phyloP scores from a whole-genome alignment of 2,797 vertebrate genomes.

The Cossypha caffra region DNA sequence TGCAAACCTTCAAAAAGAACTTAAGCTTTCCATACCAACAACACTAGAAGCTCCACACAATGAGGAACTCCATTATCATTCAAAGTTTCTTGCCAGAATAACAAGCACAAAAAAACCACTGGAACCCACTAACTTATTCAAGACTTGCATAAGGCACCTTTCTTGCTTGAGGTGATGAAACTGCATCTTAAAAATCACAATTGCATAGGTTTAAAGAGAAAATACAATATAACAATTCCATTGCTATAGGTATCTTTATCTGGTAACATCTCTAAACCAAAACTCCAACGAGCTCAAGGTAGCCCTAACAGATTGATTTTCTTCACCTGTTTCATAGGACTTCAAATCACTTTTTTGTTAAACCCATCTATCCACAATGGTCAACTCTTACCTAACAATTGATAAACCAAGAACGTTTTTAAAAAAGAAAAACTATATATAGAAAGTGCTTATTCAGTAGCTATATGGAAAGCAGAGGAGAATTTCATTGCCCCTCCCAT shows the following conservation, averaged over 20 bases:
- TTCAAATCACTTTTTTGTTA: background rate
- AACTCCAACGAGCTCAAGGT: background rate
- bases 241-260: background rate
- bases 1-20: background rate
- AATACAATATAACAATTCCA: background rate
- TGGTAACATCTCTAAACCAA: background rate
- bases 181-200: background rate
- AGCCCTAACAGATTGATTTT: background rate
- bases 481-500: background rate
- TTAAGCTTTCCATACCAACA: background rate
- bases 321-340: background rate
- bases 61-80: background rate
- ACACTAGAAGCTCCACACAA: background rate
- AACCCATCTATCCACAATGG: background rate
- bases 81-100: background rate
- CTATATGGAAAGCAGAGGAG: background rate
- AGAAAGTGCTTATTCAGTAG: background rate
- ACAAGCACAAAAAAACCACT: background rate
- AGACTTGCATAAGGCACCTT: background rate
- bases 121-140: background rate
- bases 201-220: background rate
- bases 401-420: background rate
- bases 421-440: background rate
- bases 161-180: background rate
- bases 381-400: background rate